Percentiles rank a stretch among this genome's conserved stretches.
phyloP scores from a whole-genome alignment of 2,888 invertebrate genomes.

The Xanthia icteritia region DNA sequence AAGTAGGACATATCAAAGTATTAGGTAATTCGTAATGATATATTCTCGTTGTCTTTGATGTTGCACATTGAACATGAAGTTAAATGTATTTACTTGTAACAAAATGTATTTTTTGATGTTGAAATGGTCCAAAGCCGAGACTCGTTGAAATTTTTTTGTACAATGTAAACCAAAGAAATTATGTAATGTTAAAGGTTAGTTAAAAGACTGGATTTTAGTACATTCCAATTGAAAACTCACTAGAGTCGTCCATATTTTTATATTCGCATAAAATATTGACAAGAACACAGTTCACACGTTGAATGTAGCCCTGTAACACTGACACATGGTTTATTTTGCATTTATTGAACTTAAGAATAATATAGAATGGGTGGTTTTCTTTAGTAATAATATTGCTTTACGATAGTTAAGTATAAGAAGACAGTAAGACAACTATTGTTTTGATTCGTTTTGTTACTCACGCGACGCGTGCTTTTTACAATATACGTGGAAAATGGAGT shows the following conservation, averaged over 20 bases:
- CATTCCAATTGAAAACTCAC: constrained; percentile 70
- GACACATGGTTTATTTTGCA: constrained; percentile 69
- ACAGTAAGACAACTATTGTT: constrained; percentile 64
- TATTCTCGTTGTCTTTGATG: constrained; percentile 67
- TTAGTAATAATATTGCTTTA: constrained; percentile 60
- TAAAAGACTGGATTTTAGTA: constrained; percentile 72
- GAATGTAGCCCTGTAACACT: constrained; percentile 63
- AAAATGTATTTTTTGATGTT: constrained; percentile 77
- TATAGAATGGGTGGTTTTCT: constrained; percentile 69
- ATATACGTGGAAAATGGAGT: constrained; percentile 83
- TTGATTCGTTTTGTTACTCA: constrained; percentile 58
- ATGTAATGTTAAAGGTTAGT: constrained; percentile 68
- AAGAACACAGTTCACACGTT: constrained; percentile 60
- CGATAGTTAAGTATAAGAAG: constrained; percentile 64
- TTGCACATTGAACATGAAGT: constrained; percentile 68
- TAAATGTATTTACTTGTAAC: constrained; percentile 68
- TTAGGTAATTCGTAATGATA: constrained; percentile 64
- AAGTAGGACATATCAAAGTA: constrained; percentile 70
- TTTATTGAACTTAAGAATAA: constrained; percentile 70
- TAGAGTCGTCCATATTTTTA: constrained; percentile 74
- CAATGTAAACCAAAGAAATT: constrained; percentile 64
- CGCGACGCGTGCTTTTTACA: constrained; percentile 63
- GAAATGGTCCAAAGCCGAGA: constrained; percentile 69
- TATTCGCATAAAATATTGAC: constrained; percentile 62
- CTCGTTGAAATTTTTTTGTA: constrained; percentile 66